Base-by-base conservation (phyloP, 2,113 vertebrate species). In the Lepisosteus osseus region DNA sequence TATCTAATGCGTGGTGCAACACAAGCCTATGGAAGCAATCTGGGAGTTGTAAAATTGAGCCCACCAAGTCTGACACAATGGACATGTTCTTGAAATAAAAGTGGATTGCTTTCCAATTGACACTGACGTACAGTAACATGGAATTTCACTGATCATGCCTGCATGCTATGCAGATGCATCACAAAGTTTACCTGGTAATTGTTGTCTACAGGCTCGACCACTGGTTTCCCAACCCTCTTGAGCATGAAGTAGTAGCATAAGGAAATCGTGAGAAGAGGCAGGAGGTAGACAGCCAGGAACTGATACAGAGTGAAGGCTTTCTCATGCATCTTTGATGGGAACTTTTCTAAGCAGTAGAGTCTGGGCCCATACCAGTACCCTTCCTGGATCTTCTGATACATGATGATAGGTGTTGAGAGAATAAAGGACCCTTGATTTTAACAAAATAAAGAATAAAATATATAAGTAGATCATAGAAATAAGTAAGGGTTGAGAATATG, bases 211-310 rank as follows among this genome's bases (percentile, higher is more conserved):
- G 93, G 92, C 61, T 92, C 89, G 5, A 93, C 91, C 0, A 90
- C 85, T n/a, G 91, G 87, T 72, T 90, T 88, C 1, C 92, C 92
- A 1, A 93, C 91, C 15, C 89, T 76, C 83, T 94, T 94, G 73
- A 94, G 82, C 90, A 94, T 94, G 69, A 94, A 84, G 17, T 90
- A 88, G 77, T 94, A 94, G 83, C 91, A 91, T 78, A 91, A 89
- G 40, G 91, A 89, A 74, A 91, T 91, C 51, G 91, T 94, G 73
- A 94, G 79, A 47, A 93, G 85, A 1, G 92, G 91, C 56, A 92
- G 81, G 42, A 94, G 80, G 79, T 94, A 93, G 57, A 90, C 91
- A 2, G 91, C 88, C 15, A 92, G 90, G 56, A 94, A 94, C 80
- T 93, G 91, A 80, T 93, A 93, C n/a, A 94, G 86, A 74, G 91